Percentiles rank a stretch among this genome's conserved stretches.
Evolutionary conservation across 2,888 invertebrate genomes (phyloP).

Genomic region (Cryptophagus acutangulus): DNA sequence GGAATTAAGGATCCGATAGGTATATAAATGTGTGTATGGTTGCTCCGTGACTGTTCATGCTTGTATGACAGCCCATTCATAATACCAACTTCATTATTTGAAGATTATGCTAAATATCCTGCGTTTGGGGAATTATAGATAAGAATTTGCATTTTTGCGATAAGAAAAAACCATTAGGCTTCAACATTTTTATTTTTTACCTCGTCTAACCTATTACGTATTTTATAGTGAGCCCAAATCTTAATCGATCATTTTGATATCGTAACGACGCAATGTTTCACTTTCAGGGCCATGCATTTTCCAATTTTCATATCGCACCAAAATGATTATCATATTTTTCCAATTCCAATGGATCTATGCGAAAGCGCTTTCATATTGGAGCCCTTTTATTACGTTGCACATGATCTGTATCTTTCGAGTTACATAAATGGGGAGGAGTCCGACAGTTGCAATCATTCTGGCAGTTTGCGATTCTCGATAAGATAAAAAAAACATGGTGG

Average conservation of each 20-base stretch:
- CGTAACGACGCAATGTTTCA: too few relatives aligned
- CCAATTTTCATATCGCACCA: too few relatives aligned
- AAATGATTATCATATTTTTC: too few relatives aligned
- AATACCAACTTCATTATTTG: slow-evolving; percentile 43
- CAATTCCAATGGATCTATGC: background rate
- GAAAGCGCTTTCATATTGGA: background rate
- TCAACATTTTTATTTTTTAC: slow-evolving; percentile 29
- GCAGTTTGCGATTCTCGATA: slow-evolving; percentile 22
- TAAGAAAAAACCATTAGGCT: slow-evolving; percentile 39
- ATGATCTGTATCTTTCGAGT: slow-evolving; percentile 11
- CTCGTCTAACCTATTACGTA: too few relatives aligned
- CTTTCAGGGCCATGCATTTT: too few relatives aligned
- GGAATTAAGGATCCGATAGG: slow-evolving; percentile 35
- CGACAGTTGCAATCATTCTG: slow-evolving; percentile 29
- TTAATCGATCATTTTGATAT: slow-evolving; percentile 34
- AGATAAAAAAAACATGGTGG: too few relatives aligned
- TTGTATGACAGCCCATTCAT: slow-evolving; percentile 43
- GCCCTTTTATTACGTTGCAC: background rate
- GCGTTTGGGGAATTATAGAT: slow-evolving; percentile 38
- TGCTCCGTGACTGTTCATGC: slow-evolving; percentile 33
- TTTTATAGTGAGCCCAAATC: slow-evolving; percentile 22
- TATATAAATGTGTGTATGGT: too few relatives aligned
- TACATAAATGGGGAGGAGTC: slow-evolving; percentile 38
- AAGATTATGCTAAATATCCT: slow-evolving; percentile 42
- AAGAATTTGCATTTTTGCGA: slow-evolving; percentile 42